Evolutionary conservation across 2,888 invertebrate genomes (phyloP).

Genomic region (Aspidiotus destructor): DNA sequence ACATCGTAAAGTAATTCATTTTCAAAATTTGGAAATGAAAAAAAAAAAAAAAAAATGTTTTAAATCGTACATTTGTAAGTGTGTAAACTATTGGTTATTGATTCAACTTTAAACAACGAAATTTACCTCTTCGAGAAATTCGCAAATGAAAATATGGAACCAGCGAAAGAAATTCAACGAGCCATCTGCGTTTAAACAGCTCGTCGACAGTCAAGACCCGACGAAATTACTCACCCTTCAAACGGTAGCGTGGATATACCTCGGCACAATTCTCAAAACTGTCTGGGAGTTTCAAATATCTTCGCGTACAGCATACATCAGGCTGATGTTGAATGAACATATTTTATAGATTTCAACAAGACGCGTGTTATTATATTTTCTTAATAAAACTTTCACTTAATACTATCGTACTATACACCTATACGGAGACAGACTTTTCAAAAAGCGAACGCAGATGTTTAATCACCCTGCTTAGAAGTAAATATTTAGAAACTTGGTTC

Average conservation of each 20-base stretch:
- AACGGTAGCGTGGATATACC: slow-evolving; percentile 21
- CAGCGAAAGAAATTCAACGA: slow-evolving; percentile 20
- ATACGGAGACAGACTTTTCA: no score
- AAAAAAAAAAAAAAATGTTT: background rate
- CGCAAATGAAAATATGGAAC: slow-evolving; percentile 15
- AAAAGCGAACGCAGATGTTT: no score
- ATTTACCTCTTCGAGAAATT: background rate
- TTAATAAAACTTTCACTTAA: slow-evolving; percentile 28
- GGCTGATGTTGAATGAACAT: slow-evolving; percentile 32
- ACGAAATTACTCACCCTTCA: slow-evolving; percentile 32
- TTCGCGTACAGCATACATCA: slow-evolving; percentile 24
- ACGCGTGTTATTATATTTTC: slow-evolving; percentile 33
- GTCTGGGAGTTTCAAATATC: slow-evolving; percentile 22
- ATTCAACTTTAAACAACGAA: background rate
- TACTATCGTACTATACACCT: background rate
- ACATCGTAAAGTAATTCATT: background rate
- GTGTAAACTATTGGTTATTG: no score
- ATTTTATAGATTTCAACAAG: slow-evolving; percentile 34
- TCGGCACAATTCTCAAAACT: slow-evolving; percentile 30
- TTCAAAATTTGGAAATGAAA: background rate
- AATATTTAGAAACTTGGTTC: no score
- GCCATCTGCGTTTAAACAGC: slow-evolving; percentile 24
- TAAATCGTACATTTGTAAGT: no score
- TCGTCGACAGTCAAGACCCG: slow-evolving; percentile 23
- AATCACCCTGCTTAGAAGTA: no score